phyloP scores from a whole-genome alignment of 2,113 vertebrate genomes.

The Chaenogobius annularis region DNA sequence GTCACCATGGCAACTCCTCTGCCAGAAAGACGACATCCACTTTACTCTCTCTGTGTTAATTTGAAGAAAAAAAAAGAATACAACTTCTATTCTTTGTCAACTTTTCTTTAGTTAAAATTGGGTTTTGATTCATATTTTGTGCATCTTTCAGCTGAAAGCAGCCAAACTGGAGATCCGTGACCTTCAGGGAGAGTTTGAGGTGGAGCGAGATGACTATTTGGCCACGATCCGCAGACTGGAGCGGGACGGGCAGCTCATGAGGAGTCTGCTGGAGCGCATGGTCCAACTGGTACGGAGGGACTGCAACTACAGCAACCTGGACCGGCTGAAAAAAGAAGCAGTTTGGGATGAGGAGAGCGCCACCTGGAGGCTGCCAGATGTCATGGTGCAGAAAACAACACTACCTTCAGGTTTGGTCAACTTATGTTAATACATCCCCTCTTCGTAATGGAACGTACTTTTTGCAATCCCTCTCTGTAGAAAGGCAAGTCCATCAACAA shows the following conservation, averaged over 20 bases:
- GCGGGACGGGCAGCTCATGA: constrained; percentile 78
- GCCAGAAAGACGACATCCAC: neutral
- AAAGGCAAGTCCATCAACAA: too few relatives aligned
- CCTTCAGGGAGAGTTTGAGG: constrained; percentile 85
- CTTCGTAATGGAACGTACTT: neutral
- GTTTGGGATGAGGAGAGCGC: constrained; percentile 84
- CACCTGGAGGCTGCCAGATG: constrained; percentile 86
- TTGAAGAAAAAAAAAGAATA: neutral
- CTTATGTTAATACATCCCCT: neutral
- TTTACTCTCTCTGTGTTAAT: neutral
- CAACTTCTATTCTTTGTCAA: too few relatives aligned
- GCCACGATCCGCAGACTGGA: constrained; percentile 83
- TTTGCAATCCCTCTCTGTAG: too few relatives aligned
- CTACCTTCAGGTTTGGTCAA: constrained; percentile 81
- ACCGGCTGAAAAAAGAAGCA: constrained; percentile 77
- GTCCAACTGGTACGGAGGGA: constrained; percentile 79
- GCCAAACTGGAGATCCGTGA: constrained; percentile 87
- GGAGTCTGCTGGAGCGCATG: constrained; percentile 83
- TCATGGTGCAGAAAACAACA: constrained; percentile 78
- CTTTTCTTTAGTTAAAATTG: too few relatives aligned
- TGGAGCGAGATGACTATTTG: constrained; percentile 85
- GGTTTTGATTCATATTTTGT: neutral
- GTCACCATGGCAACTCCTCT: neutral
- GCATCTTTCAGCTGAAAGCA: constrained; percentile 77
- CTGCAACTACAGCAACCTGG: constrained; percentile 90